A percentile compares a stretch with the other conserved stretches of the same genome.
Conservation (phyloP, 1,140 invertebrate genomes). For the Drosophila pseudoananassae region DNA sequence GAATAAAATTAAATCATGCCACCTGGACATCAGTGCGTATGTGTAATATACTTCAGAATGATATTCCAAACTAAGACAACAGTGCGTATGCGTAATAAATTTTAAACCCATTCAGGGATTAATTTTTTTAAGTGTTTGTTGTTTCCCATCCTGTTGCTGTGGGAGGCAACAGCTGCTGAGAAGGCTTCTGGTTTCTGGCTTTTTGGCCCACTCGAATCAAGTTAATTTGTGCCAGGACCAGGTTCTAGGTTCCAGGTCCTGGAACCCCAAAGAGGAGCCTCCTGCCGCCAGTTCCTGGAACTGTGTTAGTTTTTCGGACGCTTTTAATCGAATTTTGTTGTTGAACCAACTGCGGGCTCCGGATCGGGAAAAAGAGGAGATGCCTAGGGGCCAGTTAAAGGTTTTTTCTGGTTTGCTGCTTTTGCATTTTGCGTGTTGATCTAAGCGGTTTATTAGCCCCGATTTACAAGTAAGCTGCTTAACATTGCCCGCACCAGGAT, state of each 20-base stretch:
- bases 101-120: no score
- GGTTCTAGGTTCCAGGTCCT: slow-evolving; percentile 12
- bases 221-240: slow-evolving; percentile 50
- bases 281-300: slow-evolving; percentile 2
- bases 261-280: slow-evolving; percentile 7
- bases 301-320: slow-evolving; percentile 52
- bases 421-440: slow-evolving; percentile 52
- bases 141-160: slow-evolving; percentile 19
- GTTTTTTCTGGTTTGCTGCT: slow-evolving; percentile 29
- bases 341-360: slow-evolving; percentile 15
- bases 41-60: neutral
- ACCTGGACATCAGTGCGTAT: neutral
- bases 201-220: slow-evolving; percentile 55
- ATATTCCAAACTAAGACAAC: no score
- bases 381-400: slow-evolving; percentile 32
- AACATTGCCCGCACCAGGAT: slow-evolving; percentile 13
- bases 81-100: no score
- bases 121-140: slow-evolving; percentile 7
- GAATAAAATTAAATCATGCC: no score
- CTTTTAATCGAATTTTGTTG: slow-evolving; percentile 54
- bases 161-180: slow-evolving; percentile 45
- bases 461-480: slow-evolving; percentile 49
- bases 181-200: slow-evolving; percentile 25
- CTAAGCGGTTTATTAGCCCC: slow-evolving; percentile 55
- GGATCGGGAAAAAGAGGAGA: neutral